Evolutionary conservation across 2,113 vertebrate species (phyloP).

Genomic region (Anser cygnoides): DNA sequence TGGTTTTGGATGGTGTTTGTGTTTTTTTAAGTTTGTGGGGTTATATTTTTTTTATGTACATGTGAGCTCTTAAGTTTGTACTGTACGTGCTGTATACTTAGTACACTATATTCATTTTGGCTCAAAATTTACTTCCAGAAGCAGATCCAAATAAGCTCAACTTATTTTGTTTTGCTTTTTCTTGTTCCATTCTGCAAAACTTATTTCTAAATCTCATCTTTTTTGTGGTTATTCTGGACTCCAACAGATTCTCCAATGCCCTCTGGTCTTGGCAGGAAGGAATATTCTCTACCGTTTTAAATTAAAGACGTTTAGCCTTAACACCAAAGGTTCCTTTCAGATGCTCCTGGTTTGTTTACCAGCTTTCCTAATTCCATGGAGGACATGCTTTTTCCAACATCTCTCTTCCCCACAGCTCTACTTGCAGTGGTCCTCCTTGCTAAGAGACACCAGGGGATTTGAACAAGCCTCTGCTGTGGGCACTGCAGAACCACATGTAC

Average conservation of each 20-base stretch:
- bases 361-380: not conserved
- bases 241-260: not conserved
- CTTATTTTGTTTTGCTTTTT: not conserved
- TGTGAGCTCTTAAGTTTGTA: not conserved
- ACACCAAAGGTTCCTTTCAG: not conserved
- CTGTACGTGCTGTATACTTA: not conserved
- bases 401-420: not conserved
- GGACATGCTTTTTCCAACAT: not conserved
- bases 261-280: not conserved
- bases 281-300: not conserved
- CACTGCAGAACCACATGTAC: not conserved
- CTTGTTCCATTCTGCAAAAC: not conserved
- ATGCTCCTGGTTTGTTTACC: not conserved
- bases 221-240: not conserved
- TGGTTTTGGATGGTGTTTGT: not conserved
- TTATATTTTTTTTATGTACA: not conserved
- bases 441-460: not conserved
- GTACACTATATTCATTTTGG: conserved; percentile 8
- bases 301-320: not conserved
- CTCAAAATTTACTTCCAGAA: not conserved
- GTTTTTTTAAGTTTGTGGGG: not conserved
- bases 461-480: not conserved
- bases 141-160: conserved; percentile 10
- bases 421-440: not conserved
- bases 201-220: not conserved